Evolutionary conservation across 2,888 invertebrate genomes (phyloP).

Genomic region (Unio delphinus): DNA sequence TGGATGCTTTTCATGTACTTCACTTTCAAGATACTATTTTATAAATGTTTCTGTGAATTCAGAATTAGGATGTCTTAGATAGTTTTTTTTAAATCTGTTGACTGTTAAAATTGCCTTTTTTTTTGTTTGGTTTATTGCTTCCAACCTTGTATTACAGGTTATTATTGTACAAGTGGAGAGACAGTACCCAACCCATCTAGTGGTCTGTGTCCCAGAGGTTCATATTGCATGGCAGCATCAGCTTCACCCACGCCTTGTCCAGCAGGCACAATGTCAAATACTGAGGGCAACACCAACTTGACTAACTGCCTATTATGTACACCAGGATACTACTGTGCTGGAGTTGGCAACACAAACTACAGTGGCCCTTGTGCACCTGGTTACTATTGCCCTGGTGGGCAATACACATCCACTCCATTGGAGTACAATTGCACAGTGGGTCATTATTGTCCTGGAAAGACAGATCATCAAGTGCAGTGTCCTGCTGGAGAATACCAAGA

Average conservation of each 20-base stretch:
- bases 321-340: slow-evolving; percentile 64
- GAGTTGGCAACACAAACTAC: slow-evolving; percentile 50
- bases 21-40: neutral
- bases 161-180: slow-evolving; percentile 61
- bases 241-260: slow-evolving; percentile 62
- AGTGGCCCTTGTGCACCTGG: slow-evolving; percentile 64
- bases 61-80: neutral
- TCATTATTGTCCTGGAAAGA: slow-evolving; percentile 63
- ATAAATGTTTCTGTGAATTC: neutral
- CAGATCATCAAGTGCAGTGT: slow-evolving; percentile 57
- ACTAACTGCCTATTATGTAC: slow-evolving; percentile 61
- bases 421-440: slow-evolving; percentile 65
- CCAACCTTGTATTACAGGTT: slow-evolving; percentile 53
- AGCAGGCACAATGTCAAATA: slow-evolving; percentile 61
- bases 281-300: slow-evolving; percentile 52
- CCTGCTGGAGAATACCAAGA: slow-evolving; percentile 63
- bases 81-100: too few species aligned
- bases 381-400: slow-evolving; percentile 92
- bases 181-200: slow-evolving; percentile 52
- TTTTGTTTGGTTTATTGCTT: neutral
- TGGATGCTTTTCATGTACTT: too few species aligned
- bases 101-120: neutral
- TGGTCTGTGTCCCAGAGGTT: slow-evolving; percentile 55
- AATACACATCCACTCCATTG: slow-evolving; percentile 80
- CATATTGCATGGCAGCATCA: slow-evolving; percentile 61